phyloP scores from a whole-genome alignment of 2,113 vertebrate species.

The Zosterops hypoxanthus region DNA sequence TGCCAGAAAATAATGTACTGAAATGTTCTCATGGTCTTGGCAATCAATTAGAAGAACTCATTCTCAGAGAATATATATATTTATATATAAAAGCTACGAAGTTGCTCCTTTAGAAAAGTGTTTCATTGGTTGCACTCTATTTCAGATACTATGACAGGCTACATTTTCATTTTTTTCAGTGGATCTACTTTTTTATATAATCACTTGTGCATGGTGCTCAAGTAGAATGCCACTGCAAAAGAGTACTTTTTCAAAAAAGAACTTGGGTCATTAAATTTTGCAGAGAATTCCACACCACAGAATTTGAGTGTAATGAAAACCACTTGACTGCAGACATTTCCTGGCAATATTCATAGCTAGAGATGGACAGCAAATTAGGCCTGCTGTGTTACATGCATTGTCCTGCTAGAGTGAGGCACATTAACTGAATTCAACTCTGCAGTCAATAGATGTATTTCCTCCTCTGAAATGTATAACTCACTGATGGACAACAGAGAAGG shows the following conservation, averaged over 20 bases:
- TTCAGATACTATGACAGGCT: not conserved
- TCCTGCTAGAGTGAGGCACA: not conserved
- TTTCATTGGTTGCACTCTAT: not conserved
- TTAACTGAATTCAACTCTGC: conserved; percentile 4
- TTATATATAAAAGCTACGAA: not conserved
- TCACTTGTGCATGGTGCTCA: not conserved
- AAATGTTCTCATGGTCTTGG: not conserved
- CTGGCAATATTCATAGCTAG: not conserved
- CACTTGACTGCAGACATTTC: not conserved
- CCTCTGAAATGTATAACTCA: not conserved
- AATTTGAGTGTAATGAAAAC: not conserved
- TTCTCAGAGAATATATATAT: not conserved
- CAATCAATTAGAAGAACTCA: not conserved
- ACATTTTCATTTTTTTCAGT: not conserved
- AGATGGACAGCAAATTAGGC: conserved; percentile 4
- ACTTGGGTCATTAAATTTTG: not conserved
- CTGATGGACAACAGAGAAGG: not conserved
- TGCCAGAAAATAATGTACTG: not conserved
- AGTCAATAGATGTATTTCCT: conserved; percentile 1
- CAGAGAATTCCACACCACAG: not conserved
- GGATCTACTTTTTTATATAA: not conserved
- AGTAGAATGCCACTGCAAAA: not conserved
- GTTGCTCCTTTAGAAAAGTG: not conserved
- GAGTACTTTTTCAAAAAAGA: not conserved
- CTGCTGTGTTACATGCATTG: conserved; percentile 35